These are phyloP conservation scores for Halichoerus grypus DNA, from an alignment of 2,113 vertebrate genomes.

Conservation along the genomic window DNA sequence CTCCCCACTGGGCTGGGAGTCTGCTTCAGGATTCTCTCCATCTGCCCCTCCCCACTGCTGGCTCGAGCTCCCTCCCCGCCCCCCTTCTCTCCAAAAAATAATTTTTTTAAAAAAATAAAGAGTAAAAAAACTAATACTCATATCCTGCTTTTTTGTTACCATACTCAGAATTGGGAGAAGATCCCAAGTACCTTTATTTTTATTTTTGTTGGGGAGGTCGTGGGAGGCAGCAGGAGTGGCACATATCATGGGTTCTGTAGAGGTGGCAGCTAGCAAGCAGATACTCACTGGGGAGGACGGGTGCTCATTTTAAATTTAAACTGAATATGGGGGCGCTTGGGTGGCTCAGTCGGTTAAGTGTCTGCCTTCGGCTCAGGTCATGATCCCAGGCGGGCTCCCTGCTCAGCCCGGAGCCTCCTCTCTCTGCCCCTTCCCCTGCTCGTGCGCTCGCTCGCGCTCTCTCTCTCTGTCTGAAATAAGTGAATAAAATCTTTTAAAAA, in stretches of 20 bases:
- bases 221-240: neutral
- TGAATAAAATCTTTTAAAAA: no score
- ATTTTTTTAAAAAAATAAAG: neutral
- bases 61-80: neutral
- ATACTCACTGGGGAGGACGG: neutral
- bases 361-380: no score
- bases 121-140: neutral
- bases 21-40: neutral
- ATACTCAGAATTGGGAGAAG: neutral
- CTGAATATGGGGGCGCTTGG: no score
- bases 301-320: neutral
- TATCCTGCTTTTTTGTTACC: neutral
- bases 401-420: no score
- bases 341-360: no score
- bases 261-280: slow-evolving; percentile 30
- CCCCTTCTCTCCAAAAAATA: neutral
- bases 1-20: neutral
- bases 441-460: no score
- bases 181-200: slow-evolving; percentile 1
- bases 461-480: no score
- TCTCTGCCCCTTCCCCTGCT: no score
- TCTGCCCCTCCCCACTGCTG: neutral
- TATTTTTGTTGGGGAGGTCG: neutral
- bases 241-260: neutral
- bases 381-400: no score